Base-by-base conservation (phyloP, 2,797 vertebrate genomes). In the Pygocentrus nattereri region DNA sequence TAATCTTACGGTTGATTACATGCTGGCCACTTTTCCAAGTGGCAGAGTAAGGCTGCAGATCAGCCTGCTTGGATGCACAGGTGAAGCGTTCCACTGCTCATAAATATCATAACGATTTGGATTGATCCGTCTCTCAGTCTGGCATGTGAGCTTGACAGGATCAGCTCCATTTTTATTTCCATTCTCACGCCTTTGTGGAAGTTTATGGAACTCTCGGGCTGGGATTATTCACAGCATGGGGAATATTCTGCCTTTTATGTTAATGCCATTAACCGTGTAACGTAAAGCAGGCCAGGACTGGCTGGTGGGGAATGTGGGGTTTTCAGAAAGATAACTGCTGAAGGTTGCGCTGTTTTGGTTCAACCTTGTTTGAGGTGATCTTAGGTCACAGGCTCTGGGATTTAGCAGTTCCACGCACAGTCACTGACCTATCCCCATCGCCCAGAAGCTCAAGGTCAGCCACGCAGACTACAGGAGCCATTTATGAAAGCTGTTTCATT, bases 71-170 rank as follows among this genome's bases (percentile, higher is more conserved):
- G 44, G 74, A 74, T 58, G 56, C 31, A 56, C 62, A 49, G 56
- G 56, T 71, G 81, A 47, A 30, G 70, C 82, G 80, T 84, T 78
- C 78, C 41, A 59, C 61, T 71, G 47, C 74, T 83, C 70, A 81
- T 82, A 84, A 81, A 85, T 86, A 85, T 81, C 61, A 84, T 85
- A 80, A 87, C 47, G 65, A 84, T 80, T 58, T 64, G 65, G 49
- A 79, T 75, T 78, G 79, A 83, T 87, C 76, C 70, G 73, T 59
- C 67, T 62, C 58, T 52, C n/a, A 49, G 54, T n/a, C 76, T 27
- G 71, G 49, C 6, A 56, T 72, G 68, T 64, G 41, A 47, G 61
- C 54, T 75, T 56, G 73, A 79, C 78, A 61, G 74, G 67, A 70
- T 78, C 71, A 80, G 52, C 64, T 27, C 79, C 52, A 75, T 52